Evolutionary conservation across 53 echinoderm and acorn worm genomes (phyloP).

Genomic region (Crossaster papposus): DNA sequence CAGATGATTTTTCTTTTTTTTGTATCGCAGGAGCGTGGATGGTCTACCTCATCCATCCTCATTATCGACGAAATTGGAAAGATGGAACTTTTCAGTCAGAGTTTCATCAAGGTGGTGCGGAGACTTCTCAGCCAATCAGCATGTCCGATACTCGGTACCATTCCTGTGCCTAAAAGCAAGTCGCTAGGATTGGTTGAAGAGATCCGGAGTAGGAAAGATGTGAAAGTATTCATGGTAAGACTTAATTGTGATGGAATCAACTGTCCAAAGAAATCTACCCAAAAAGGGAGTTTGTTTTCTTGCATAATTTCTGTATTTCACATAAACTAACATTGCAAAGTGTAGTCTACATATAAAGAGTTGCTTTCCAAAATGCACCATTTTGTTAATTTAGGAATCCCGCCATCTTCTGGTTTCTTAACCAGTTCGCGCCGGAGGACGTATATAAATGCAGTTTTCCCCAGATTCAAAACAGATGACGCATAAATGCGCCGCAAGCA

Average conservation of each 20-base stretch:
- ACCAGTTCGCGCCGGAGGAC: too few relatives aligned
- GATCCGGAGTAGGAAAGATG: constrained; percentile 72
- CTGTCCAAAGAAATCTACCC: too few relatives aligned
- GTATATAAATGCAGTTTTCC: too few relatives aligned
- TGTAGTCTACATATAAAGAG: too few relatives aligned
- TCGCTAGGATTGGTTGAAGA: constrained; percentile 90
- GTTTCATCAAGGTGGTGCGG: constrained; percentile 75
- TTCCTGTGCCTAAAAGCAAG: constrained; percentile 87
- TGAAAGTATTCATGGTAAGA: constrained; percentile 78
- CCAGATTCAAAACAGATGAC: too few relatives aligned
- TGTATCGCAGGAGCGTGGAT: constrained; percentile 13
- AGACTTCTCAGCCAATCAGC: constrained; percentile 70
- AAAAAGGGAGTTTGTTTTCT: neutral
- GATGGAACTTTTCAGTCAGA: constrained; percentile 95
- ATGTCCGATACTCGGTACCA: constrained; percentile 80
- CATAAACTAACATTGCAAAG: neutral
- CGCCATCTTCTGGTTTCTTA: too few relatives aligned
- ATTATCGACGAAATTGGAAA: constrained; percentile 95
- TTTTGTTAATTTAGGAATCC: too few relatives aligned
- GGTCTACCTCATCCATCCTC: constrained; percentile 37
- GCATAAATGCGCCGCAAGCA: too few relatives aligned
- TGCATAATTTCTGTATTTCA: neutral
- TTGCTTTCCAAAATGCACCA: too few relatives aligned
- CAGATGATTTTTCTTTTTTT: too few relatives aligned
- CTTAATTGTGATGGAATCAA: neutral